A percentile compares a stretch with the other conserved stretches of the same genome.
Evolutionary conservation across 1,140 invertebrate genomes (phyloP).

Genomic region (Octopus bimaculoides): DNA sequence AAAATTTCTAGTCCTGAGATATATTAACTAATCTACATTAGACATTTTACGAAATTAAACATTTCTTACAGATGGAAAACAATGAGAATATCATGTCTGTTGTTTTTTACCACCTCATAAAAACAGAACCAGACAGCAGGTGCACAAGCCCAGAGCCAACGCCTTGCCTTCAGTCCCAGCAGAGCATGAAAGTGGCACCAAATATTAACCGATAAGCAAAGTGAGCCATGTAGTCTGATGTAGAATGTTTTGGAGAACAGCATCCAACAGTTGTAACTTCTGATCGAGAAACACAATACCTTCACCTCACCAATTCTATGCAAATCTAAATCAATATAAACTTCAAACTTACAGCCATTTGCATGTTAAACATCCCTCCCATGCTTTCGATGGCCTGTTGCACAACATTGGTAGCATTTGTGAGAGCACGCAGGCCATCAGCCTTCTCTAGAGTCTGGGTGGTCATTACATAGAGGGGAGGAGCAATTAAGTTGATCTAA

Average conservation of each 20-base stretch:
- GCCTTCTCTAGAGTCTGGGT: constrained; percentile 94
- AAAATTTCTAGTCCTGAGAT: no score
- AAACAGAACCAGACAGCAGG: no score
- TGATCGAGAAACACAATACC: neutral
- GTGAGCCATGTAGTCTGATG: no score
- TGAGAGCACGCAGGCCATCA: constrained; percentile 85
- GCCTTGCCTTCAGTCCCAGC: no score
- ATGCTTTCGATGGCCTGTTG: constrained; percentile 77
- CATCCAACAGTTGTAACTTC: neutral
- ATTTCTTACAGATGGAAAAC: no score
- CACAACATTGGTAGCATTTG: constrained; percentile 86
- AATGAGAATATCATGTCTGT: no score
- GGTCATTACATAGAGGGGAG: constrained; percentile 97
- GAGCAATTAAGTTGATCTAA: constrained; percentile 95
- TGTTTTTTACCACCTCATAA: no score
- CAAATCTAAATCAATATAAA: neutral
- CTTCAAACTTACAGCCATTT: constrained; percentile 78
- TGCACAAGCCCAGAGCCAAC: no score
- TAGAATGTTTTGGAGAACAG: neutral
- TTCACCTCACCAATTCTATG: neutral
- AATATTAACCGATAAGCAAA: no score
- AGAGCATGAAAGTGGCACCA: no score
- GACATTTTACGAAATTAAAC: no score
- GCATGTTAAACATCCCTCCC: constrained; percentile 90
- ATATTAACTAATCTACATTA: no score